Percentiles rank a stretch among this genome's conserved stretches.
phyloP scores from a whole-genome alignment of 2,888 invertebrate species.

The Drosophila mimetica region DNA sequence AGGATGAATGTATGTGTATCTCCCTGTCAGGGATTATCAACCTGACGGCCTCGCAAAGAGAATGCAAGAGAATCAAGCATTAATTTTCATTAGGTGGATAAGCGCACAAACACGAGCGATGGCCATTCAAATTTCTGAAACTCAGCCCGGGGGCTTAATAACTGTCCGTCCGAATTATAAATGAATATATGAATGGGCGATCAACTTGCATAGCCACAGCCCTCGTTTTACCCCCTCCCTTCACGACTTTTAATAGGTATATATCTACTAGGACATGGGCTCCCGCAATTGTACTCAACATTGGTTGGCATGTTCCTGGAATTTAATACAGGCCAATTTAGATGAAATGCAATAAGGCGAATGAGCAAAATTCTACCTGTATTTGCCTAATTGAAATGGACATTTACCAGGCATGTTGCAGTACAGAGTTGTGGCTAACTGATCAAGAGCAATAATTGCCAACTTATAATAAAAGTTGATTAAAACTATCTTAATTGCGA shows the following conservation, averaged over 20 bases:
- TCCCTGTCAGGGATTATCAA: conserved; percentile 27
- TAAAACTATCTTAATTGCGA: too few relatives aligned
- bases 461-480: too few relatives aligned
- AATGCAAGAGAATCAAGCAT: conserved; percentile 38
- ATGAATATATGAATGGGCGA: conserved; percentile 31
- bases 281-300: conserved; percentile 6
- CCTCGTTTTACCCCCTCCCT: background rate
- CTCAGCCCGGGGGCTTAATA: conserved; percentile 37
- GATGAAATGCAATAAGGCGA: conserved; percentile 16
- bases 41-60: conserved; percentile 21
- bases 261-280: background rate
- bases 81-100: conserved; percentile 59
- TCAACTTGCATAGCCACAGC: conserved; percentile 21
- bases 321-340: conserved; percentile 24
- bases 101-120: conserved; percentile 15
- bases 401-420: background rate
- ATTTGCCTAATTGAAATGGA: background rate
- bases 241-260: conserved; percentile 12
- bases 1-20: conserved; percentile 3
- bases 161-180: conserved; percentile 37
- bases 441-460: background rate
- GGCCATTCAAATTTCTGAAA: conserved; percentile 35
- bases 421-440: background rate
- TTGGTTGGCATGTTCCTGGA: conserved; percentile 6
- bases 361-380: conserved; percentile 16